Evolutionary conservation across 1,140 invertebrate genomes (phyloP), one percentile per base, ranked within the genome.

Genomic region (Dinoponera quadriceps): DNA sequence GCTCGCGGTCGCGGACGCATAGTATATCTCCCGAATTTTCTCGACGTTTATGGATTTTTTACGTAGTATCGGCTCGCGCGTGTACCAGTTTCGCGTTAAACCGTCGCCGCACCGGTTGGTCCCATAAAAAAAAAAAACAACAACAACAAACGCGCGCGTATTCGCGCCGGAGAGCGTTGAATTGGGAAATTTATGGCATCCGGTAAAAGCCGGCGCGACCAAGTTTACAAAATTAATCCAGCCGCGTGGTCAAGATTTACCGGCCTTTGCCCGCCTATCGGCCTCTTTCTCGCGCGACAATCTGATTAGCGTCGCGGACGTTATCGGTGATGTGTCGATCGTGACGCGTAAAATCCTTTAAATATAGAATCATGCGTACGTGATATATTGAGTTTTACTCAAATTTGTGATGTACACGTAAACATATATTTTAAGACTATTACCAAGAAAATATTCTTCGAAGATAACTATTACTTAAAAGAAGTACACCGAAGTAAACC

Each of bases 161-260:
- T 69, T 18, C 71, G 51, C 48, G 63, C 20, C 51, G 55, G 9
- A 33, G 55, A 66, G 55, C 54, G 63, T 63, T 33, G 69, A 66
- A 54, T 59, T 38, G 84, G 22, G 38, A 59, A 75, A 86, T 86
- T 82, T 85, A 82, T 62, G 20, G 18, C 49, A 18, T 27, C 16
- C 63, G n/a, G 66, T 72, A 77, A 85, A 78, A 86, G 38, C 78
- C 68, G 78, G 48, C 77, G 62, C 51, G 18, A 2, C 60, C 84
- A 75, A 86, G 51, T 82, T 82, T 82, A 66, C 84, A 75, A 86
- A 83, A 85, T 85, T 85, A 86, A 75, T 75, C 62, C 63, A 69
- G 38, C 82, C 71, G 54, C 38, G 16, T n/a, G 27, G 29, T 25
- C 20, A n/a, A 69, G 55, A 48, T 62, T 49, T 68, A 71, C 22